A percentile compares a stretch with the other conserved stretches of the same genome.
phyloP scores from a whole-genome alignment of 2,113 vertebrate genomes.

The Clarias batrachus region DNA sequence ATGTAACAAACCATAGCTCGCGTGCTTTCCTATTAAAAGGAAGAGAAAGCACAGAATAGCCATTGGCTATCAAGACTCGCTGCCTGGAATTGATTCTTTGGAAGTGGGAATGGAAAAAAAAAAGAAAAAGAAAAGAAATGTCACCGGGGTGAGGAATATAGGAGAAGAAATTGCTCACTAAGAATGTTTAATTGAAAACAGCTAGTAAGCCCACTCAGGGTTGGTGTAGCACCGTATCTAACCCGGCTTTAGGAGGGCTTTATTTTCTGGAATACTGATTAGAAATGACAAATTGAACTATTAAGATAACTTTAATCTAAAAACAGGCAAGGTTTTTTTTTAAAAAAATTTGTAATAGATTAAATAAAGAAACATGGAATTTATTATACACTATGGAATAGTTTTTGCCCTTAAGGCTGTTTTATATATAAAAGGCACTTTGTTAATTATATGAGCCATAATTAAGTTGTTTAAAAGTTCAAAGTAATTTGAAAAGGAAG shows the following conservation, averaged over 20 bases:
- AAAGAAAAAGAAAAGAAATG: background rate
- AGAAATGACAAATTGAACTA: background rate
- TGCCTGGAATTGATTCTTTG: constrained; percentile 27
- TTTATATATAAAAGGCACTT: constrained; percentile 40
- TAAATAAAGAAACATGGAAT: background rate
- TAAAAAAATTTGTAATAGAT: background rate
- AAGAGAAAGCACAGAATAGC: background rate
- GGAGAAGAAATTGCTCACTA: background rate
- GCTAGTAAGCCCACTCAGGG: background rate
- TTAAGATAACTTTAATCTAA: background rate
- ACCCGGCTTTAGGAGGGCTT: background rate
- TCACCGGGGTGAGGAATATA: background rate
- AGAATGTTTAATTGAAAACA: background rate
- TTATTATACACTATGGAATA: background rate
- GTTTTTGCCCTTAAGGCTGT: background rate
- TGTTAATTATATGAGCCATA: constrained; percentile 36
- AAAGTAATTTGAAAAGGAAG: background rate
- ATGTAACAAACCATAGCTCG: constrained; percentile 24
- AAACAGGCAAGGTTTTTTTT: background rate
- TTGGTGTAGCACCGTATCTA: background rate
- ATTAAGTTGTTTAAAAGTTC: constrained; percentile 53
- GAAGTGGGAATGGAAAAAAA: background rate
- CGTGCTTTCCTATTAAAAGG: constrained; percentile 14
- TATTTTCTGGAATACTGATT: background rate
- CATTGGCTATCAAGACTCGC: background rate